These are phyloP conservation scores for Helicolenus hilgendorfi DNA, from an alignment of 2,797 vertebrate species.

Conservation along the genomic window DNA sequence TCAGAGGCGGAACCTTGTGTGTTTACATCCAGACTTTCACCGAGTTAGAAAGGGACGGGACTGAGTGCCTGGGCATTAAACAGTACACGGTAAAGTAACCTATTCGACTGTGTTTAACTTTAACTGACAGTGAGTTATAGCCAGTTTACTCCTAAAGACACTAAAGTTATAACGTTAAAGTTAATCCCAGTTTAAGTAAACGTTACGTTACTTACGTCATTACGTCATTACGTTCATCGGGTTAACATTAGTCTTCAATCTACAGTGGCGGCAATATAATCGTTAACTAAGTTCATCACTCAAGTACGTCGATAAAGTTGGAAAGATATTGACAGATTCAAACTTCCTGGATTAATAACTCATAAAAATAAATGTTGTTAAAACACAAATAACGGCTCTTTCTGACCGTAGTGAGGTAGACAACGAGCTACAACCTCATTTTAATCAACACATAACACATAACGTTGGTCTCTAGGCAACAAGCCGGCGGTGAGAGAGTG, in stretches of 20 bases:
- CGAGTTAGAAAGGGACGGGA: background rate
- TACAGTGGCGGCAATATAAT: fast-evolving
- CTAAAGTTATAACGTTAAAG: background rate
- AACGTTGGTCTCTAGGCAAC: too few relatives aligned
- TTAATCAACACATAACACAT: too few relatives aligned
- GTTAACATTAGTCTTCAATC: background rate
- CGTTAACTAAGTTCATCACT: fast-evolving
- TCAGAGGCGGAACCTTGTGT: background rate
- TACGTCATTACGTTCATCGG: background rate
- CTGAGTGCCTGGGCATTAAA: background rate
- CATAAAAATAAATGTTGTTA: too few relatives aligned
- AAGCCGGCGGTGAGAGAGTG: too few relatives aligned
- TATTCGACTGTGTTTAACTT: background rate
- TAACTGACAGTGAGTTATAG: background rate
- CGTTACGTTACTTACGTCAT: background rate
- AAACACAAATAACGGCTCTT: too few relatives aligned
- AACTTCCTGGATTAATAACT: fast-evolving
- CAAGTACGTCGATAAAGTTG: too few relatives aligned
- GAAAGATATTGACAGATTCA: too few relatives aligned
- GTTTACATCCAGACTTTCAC: background rate
- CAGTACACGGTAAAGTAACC: background rate
- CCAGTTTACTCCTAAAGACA: background rate
- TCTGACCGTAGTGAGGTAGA: too few relatives aligned
- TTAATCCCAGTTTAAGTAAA: background rate
- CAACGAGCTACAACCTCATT: too few relatives aligned